Evolutionary conservation across 2,888 invertebrate species (phyloP), one percentile per base, ranked within the genome.

Genomic region (Hemithea aestivaria): DNA sequence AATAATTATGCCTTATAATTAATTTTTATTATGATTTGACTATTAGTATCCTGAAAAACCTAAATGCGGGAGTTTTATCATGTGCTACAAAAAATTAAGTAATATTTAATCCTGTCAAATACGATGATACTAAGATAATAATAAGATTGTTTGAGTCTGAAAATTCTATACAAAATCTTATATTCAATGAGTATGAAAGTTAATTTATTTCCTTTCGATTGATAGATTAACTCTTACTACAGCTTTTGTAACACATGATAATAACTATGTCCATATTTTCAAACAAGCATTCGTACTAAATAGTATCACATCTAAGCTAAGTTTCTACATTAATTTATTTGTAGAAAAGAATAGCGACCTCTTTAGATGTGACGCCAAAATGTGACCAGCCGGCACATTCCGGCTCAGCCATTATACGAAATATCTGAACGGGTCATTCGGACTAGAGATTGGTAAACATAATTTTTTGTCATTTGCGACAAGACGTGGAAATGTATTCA

Each of bases 371-470:
- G 42, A 45, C 36, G 37, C 27, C 10, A 20, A 8, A 26, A 16
- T 27, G 37, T 26, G 16, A 35, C 45, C n/a, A n/a, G n/a, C n/a
- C n/a, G n/a, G n/a, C n/a, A n/a, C n/a, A n/a, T n/a, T n/a, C n/a
- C n/a, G n/a, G n/a, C 2, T 16, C 16, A 16, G 3, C 16, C 16
- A 16, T 16, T 16, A 16, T 16, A 5, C 16, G 16, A 57, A 51
- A 56, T 62, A 62, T 57, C 51, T 55, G 40, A 45, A 59, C 51
- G 60, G 63, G 56, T 71, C 73, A 73, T 77, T 56, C 66, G 72
- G 84, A 84, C 84, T 84, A 84, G 83, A 84, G 64, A 66, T 63
- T 74, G 82, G 83, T 82, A 78, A 83, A 74, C 73, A 35, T 53
- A 16, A n/a, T 56, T 66, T 59, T 66, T 69, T 71, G 61, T 68